Conservation (phyloP, 2,888 invertebrate species). For the Rotaria socialis region DNA sequence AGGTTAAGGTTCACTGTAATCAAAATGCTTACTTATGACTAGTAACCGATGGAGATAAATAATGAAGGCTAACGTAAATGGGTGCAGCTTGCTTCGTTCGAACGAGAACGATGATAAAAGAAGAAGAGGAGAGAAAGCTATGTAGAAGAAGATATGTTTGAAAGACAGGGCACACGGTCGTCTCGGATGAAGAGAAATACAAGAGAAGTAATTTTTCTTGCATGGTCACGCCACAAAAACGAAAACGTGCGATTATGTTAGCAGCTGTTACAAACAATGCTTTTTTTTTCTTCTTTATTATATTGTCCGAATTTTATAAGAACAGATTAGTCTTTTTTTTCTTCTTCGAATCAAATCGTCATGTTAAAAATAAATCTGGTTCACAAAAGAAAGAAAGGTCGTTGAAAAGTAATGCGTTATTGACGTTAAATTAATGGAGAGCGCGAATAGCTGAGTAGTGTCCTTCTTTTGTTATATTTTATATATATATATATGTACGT, state of each 20-base stretch:
- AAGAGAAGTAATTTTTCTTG: not conserved
- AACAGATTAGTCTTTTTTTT: not conserved
- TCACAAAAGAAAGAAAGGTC: not conserved
- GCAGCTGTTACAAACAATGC: not conserved
- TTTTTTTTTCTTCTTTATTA: not conserved
- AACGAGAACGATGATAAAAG: not conserved
- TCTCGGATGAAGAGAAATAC: not conserved
- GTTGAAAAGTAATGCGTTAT: not conserved
- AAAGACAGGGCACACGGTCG: not conserved
- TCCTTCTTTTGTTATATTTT: not conserved
- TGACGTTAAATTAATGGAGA: too few species aligned
- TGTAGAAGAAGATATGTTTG: not conserved
- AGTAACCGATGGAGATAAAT: not conserved
- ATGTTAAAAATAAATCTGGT: not conserved
- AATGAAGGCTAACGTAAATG: not conserved
- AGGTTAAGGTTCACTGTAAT: not conserved
- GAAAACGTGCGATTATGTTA: not conserved
- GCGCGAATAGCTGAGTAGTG: too few species aligned
- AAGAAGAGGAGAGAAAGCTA: not conserved
- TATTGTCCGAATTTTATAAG: not conserved
- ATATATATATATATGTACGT: not conserved
- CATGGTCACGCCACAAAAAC: not conserved
- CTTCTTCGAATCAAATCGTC: not conserved
- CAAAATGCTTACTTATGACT: not conserved
- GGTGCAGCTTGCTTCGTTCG: not conserved